A percentile compares a stretch with the other conserved stretches of the same genome.
Conservation (phyloP, 53 echinoderm and acorn worm species). For the Holothuria scabra region DNA sequence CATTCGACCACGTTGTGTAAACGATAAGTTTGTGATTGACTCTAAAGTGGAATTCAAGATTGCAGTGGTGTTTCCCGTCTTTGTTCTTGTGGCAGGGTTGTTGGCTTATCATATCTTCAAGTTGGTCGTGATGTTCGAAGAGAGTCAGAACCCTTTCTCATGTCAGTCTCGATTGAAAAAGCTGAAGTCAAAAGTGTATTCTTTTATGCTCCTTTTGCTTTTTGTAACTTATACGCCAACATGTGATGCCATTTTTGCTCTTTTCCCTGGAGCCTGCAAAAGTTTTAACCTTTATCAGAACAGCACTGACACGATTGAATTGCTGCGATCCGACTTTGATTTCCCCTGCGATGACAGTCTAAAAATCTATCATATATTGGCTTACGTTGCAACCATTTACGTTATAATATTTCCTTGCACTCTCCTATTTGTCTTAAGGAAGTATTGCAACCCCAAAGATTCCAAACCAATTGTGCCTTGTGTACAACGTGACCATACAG, state of each 20-base stretch:
- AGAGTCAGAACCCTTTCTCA: no score
- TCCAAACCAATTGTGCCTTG: background rate
- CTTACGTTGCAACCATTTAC: background rate
- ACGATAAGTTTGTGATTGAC: constrained; percentile 11
- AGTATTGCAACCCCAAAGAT: background rate
- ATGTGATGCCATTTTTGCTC: constrained; percentile 9
- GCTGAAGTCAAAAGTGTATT: background rate
- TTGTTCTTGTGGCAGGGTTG: background rate
- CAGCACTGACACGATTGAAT: background rate
- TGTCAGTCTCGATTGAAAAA: background rate
- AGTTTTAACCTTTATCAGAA: background rate
- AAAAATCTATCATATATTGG: background rate
- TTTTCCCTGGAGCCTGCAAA: constrained; percentile 8
- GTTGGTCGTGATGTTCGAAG: no score
- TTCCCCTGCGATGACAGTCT: background rate
- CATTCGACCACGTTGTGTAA: constrained; percentile 9
- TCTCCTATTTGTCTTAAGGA: background rate
- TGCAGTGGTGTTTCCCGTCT: background rate
- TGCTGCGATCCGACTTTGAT: constrained; percentile 13
- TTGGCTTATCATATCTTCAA: no score
- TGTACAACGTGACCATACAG: background rate
- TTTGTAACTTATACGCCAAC: constrained; percentile 33
- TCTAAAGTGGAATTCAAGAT: background rate
- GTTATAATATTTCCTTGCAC: background rate
- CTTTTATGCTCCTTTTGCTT: background rate